These are phyloP conservation scores for Mastomys coucha DNA, from an alignment of 2,113 vertebrate genomes.

Conservation along the genomic window DNA sequence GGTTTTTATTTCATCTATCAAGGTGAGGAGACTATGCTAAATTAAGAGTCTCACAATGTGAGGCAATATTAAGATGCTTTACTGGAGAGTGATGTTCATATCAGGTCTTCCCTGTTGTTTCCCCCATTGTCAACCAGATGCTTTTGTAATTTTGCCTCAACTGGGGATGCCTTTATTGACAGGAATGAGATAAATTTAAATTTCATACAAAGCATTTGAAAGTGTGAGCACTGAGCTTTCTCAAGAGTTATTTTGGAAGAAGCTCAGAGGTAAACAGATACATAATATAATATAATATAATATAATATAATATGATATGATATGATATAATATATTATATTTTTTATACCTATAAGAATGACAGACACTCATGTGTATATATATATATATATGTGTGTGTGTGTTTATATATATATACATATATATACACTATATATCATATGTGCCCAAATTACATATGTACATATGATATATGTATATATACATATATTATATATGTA, in stretches of 20 bases:
- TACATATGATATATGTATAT: too few species aligned
- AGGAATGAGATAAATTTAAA: constrained; percentile 8
- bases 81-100: not conserved
- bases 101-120: constrained; percentile 1
- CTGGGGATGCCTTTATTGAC: constrained; percentile 41
- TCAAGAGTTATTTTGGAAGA: not conserved
- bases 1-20: constrained; percentile 38
- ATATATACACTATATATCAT: not conserved
- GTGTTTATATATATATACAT: not conserved
- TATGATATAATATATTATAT: too few species aligned
- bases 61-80: constrained; percentile 36
- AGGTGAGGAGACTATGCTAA: constrained; percentile 38
- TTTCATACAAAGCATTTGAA: constrained; percentile 44
- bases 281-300: not conserved
- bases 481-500: too few species aligned
- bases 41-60: constrained; percentile 45
- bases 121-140: not conserved
- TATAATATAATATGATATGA: too few species aligned
- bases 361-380: not conserved
- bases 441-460: too few species aligned
- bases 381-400: not conserved
- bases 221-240: not conserved
- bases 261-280: not conserved
- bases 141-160: constrained; percentile 46
- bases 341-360: too few species aligned